Evolutionary conservation across 1,140 invertebrate genomes (phyloP), one percentile per base, ranked within the genome.

Genomic region (Drosophila paulistorum): DNA sequence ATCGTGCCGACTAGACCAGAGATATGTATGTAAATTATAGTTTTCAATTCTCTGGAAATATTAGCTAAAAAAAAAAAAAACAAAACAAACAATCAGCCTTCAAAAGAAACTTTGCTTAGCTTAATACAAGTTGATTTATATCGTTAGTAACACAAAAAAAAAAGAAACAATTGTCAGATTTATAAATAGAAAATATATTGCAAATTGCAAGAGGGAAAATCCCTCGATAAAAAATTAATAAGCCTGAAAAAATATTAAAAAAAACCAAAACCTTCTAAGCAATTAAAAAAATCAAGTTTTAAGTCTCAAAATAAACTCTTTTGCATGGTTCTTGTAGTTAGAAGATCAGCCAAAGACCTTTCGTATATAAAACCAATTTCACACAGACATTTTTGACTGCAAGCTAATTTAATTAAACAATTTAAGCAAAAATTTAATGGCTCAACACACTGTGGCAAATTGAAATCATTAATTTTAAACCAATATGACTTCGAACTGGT

Each of bases 1-100:
- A 68, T 77, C 75, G 82, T 79, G 82, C 67, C 51, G 73, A 67
- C 48, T 59, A 77, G 69, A 68, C 58, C 67, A 71, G 65, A 71
- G 59, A 64, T 77, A 37, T 65, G 10, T 48, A 48, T 48, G 45
- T 69, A 79, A 74, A 70, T 86, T 72, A 72, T 54, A 65, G 55
- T 69, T 62, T 71, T 45, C 57, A 79, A 67, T 79, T 78, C 67
- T 71, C 30, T 77, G 74, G 68, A 77, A 77, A 69, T 58, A 63
- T 63, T 68, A 60, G 41, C 26, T 13, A 39, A 11, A 61, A 68
- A 71, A 17, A 64, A 26, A 26, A 26, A 26, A 3, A 26, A 4
- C 23, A 26, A 26, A 26, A 33, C 6, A 37, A 6, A 11, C 62
- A 77, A 77, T 77, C 51, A 62, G 45, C 68, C 58, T 71, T 74